Evolutionary conservation across 1,140 invertebrate genomes (phyloP), one percentile per base, ranked within the genome.

Genomic region (Trichonephila inaurata): DNA sequence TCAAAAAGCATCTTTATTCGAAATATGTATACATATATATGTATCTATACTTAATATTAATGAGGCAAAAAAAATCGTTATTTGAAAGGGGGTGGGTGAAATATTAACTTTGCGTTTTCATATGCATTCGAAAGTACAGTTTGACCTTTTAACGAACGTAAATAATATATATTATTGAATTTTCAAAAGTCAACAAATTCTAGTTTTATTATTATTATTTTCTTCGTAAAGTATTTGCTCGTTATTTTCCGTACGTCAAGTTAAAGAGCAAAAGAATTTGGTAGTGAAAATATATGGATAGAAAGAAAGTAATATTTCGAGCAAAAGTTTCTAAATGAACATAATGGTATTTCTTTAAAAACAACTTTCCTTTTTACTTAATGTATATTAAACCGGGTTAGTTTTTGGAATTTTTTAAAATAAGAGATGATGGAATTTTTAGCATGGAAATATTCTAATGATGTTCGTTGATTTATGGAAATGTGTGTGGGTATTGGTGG

Each of bases 81-180:
- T 40, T 40, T 14, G 0, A 28, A 1, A 1, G 1, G 28, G 28
- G 1, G 28, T 7, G 18, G 3, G 72, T 0, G 33, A 77, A 77
- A 77, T 40, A 72, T 72, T 33, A 77, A 77, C 72, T 77, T 28
- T 72, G 16, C 69, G 14, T 40, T 64, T 33, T 24, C 28, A 33
- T 16, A 69, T 77, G 28, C 12, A 33, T 77, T 77, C 6, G 2
- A 6, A 40, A 33, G 14, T 28, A 28, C 40, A 77, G 28, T 77
- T 40, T 18, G 28, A 77, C 33, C 72, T 40, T 72, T 77, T 77
- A 77, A 77, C 72, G 72, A 77, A 77, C 72, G 72, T 77, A 77
- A 77, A 77, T 77, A 77, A 77, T 77, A 18, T 77, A 40, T 16
- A 24, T 33, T 77, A 77, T 77, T 77, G 72, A 77, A 77, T 33